phyloP scores from a whole-genome alignment of 37 sponge, comb jelly and placozoan species.

The Chondrosia reniformis region DNA sequence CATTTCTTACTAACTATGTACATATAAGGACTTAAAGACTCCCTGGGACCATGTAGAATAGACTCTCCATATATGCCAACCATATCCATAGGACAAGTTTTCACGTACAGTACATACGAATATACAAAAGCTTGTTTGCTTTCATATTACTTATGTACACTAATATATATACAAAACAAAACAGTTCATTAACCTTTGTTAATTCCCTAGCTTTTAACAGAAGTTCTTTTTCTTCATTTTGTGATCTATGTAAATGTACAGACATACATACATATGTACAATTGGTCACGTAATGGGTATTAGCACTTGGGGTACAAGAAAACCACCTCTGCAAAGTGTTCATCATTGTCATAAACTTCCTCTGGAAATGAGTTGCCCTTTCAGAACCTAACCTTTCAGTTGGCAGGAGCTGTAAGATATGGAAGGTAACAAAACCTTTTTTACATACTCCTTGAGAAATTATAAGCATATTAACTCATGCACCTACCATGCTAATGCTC shows the following conservation, averaged over 20 bases:
- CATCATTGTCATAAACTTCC: slow-evolving; percentile 45
- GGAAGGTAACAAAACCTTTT: not conserved
- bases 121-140: not conserved
- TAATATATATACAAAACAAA: too few species aligned
- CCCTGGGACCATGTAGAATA: too few species aligned
- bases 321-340: slow-evolving; percentile 63
- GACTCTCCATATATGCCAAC: too few species aligned
- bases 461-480: not conserved
- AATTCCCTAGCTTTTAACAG: slow-evolving; percentile 46
- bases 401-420: slow-evolving; percentile 49
- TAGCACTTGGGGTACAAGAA: too few species aligned
- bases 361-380: slow-evolving; percentile 58
- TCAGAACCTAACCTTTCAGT: slow-evolving; percentile 45
- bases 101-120: too few species aligned
- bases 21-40: not conserved
- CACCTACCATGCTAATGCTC: slow-evolving; percentile 15
- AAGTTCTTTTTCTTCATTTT: slow-evolving; percentile 43
- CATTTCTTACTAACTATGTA: not conserved
- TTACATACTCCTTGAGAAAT: too few species aligned
- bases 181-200: slow-evolving; percentile 26
- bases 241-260: slow-evolving; percentile 42
- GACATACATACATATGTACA: not conserved
- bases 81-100: too few species aligned
- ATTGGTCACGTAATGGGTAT: too few species aligned
- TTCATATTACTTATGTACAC: not conserved